These are phyloP conservation scores for Ochotona princeps DNA, from an alignment of 2,113 vertebrate species.

Conservation along the genomic window DNA sequence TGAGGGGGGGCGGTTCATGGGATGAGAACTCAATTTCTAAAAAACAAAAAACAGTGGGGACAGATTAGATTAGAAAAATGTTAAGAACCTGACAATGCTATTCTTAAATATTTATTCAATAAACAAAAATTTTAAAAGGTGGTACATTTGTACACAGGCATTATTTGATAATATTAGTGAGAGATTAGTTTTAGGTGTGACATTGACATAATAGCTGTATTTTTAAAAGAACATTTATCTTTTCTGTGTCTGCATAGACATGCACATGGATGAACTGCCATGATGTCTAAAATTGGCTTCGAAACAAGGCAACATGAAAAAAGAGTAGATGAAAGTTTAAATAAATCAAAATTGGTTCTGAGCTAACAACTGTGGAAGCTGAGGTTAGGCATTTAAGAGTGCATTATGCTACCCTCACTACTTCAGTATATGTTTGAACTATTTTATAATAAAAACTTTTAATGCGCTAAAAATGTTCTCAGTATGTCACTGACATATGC, in stretches of 20 bases:
- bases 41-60: not conserved
- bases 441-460: not conserved
- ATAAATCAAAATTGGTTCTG: not conserved
- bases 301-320: not conserved
- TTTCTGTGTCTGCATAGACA: not conserved
- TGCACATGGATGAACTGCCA: not conserved
- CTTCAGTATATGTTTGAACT: not conserved
- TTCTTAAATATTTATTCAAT: not conserved
- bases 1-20: not conserved
- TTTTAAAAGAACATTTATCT: not conserved
- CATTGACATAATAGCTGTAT: not conserved
- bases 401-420: not conserved
- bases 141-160: not conserved
- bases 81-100: not conserved
- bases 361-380: not conserved
- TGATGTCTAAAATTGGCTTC: not conserved
- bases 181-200: not conserved
- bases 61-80: not conserved
- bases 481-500: not conserved
- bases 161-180: conserved; percentile 27
- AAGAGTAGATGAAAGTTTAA: not conserved
- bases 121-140: not conserved
- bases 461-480: not conserved
- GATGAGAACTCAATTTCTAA: not conserved
- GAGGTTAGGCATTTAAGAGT: not conserved